These are phyloP conservation scores for Corythornis madagascariensis DNA, from an alignment of 2,113 vertebrate genomes.

Conservation along the genomic window DNA sequence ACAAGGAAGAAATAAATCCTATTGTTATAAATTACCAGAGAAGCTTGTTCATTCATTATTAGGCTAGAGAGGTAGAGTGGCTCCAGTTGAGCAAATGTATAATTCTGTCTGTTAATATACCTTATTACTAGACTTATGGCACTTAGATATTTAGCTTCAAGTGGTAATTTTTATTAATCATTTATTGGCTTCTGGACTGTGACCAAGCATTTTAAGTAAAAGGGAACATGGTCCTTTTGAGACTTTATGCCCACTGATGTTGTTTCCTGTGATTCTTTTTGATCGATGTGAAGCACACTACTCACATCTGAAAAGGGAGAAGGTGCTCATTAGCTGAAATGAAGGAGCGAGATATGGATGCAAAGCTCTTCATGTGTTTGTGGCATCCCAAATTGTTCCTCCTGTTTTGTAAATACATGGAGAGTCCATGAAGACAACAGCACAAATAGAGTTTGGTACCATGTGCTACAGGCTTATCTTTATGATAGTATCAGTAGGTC, in stretches of 20 bases:
- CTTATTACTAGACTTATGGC: not conserved
- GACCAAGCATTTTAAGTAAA: not conserved
- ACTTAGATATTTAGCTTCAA: not conserved
- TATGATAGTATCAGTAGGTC: not conserved
- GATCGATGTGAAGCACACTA: not conserved
- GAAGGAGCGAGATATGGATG: not conserved
- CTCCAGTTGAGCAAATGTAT: not conserved
- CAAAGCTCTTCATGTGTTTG: not conserved
- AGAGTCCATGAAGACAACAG: not conserved
- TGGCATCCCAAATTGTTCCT: not conserved
- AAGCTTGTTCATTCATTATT: not conserved
- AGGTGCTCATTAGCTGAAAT: not conserved
- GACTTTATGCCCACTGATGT: not conserved
- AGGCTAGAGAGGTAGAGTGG: not conserved
- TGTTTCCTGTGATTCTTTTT: not conserved
- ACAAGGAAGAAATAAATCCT: not conserved
- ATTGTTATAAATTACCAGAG: not conserved
- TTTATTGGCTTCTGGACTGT: not conserved
- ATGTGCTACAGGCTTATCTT: not conserved
- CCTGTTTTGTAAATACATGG: not conserved
- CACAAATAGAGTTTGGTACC: not conserved
- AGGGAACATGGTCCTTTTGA: not conserved
- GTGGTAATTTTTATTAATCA: not conserved
- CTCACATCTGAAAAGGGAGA: not conserved
- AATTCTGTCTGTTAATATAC: not conserved